A percentile compares a stretch with the other conserved stretches of the same genome.
These are phyloP conservation scores for Brachionus paranguensis DNA, from an alignment of 1,140 invertebrate species.

Conservation along the genomic window DNA sequence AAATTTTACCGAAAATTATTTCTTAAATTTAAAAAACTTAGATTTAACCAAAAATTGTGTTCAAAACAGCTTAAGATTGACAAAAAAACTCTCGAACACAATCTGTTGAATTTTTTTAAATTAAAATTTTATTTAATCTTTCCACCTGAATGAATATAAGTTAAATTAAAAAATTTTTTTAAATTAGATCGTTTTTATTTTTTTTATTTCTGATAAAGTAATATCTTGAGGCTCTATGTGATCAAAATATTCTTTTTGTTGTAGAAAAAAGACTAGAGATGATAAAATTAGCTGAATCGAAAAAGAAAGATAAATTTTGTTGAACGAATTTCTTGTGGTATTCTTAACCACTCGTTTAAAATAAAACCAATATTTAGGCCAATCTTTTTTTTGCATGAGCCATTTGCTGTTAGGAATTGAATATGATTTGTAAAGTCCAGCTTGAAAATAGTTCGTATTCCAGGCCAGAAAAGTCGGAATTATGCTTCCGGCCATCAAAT, in stretches of 20 bases:
- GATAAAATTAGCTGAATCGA: not conserved
- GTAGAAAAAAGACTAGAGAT: not conserved
- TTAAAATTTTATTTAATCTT: no score
- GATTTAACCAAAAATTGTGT: no score
- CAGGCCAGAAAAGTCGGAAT: constrained; percentile 14
- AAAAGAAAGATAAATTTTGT: not conserved
- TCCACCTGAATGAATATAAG: no score
- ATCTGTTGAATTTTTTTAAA: no score
- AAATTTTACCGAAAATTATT: no score
- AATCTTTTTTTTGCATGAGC: not conserved
- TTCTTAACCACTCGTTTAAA: constrained; percentile 15
- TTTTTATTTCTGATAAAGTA: constrained; percentile 9
- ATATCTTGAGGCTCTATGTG: not conserved
- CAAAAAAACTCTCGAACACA: no score
- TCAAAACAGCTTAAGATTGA: no score
- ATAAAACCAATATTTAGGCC: constrained; percentile 3
- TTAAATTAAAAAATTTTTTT: not conserved
- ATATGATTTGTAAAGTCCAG: constrained; percentile 6
- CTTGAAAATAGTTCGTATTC: constrained; percentile 26
- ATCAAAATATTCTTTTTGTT: constrained; percentile 25
- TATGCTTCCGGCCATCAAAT: constrained; percentile 16
- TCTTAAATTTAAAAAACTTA: no score
- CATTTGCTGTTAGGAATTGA: not conserved
- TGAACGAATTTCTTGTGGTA: not conserved
- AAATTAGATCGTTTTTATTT: not conserved